Conservation (phyloP, 2,888 invertebrate genomes). For the Hirudinaria manillensis region DNA sequence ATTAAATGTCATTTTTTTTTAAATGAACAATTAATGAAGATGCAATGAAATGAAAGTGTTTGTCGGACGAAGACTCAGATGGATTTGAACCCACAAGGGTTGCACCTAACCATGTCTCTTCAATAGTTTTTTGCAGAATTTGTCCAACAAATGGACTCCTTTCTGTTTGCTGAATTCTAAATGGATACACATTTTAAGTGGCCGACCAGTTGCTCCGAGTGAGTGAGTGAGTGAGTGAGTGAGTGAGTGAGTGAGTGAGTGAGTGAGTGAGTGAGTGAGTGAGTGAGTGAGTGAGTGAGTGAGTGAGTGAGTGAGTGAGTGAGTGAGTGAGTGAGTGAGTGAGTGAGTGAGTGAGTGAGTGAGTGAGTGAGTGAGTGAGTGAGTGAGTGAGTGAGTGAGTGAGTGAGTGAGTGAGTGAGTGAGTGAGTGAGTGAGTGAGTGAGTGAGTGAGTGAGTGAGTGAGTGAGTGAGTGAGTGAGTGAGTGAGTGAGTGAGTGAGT, state of each 20-base stretch:
- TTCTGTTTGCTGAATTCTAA: no score
- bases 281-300: slow-evolving; percentile 32
- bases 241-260: slow-evolving; percentile 31
- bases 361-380: slow-evolving; percentile 34
- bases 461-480: slow-evolving; percentile 32
- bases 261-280: slow-evolving; percentile 35
- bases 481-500: slow-evolving; percentile 30
- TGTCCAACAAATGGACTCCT: no score
- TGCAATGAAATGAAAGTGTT: no score
- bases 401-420: slow-evolving; percentile 2
- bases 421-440: slow-evolving; percentile 14
- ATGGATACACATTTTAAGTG: no score
- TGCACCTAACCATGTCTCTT: no score
- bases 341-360: slow-evolving; percentile 29
- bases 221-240: slow-evolving; percentile 21
- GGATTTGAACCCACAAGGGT: no score
- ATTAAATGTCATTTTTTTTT: no score
- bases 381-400: slow-evolving; percentile 31
- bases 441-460: slow-evolving; percentile 32
- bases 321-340: slow-evolving; percentile 32
- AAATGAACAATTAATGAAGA: no score
- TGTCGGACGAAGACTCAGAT: no score
- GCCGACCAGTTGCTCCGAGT: no score
- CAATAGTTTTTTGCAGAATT: no score
- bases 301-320: slow-evolving; percentile 31